A percentile compares a stretch with the other conserved stretches of the same genome.
Conservation (phyloP, 2,113 vertebrate species). For the Eupsittula cactorum region DNA sequence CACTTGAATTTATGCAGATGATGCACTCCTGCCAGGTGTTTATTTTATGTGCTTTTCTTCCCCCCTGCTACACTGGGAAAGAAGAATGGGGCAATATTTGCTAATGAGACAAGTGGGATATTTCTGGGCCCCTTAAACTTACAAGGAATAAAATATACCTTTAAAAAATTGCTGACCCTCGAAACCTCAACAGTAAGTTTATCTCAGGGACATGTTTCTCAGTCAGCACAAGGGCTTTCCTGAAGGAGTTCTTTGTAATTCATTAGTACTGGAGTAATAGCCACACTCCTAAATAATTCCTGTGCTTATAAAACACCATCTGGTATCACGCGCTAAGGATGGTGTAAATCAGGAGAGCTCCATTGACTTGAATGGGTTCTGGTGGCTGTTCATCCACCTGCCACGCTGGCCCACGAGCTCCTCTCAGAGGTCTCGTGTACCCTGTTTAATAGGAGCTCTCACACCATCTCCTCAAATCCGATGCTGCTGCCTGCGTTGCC, state of each 20-base stretch:
- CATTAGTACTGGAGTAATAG: constrained; percentile 39
- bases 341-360: neutral
- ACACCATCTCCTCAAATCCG: accelerated
- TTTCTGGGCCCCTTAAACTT: constrained; percentile 37
- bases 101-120: constrained; percentile 66
- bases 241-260: constrained; percentile 56
- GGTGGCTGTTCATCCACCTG: neutral
- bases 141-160: constrained; percentile 27
- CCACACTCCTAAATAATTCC: constrained; percentile 49
- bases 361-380: neutral
- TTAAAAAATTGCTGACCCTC: constrained; percentile 58
- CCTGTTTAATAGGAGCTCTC: neutral
- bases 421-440: neutral
- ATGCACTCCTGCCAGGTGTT: constrained; percentile 61
- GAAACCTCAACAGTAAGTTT: constrained; percentile 48
- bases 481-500: neutral
- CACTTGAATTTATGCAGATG: constrained; percentile 58
- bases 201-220: constrained; percentile 26
- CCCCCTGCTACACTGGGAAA: neutral
- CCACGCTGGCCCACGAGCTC: neutral
- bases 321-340: neutral
- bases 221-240: constrained; percentile 48
- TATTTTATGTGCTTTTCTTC: constrained; percentile 45
- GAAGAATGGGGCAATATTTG: constrained; percentile 61
- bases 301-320: constrained; percentile 56